Evolutionary conservation across 2,113 vertebrate species (phyloP).

Genomic region (Empidonax traillii): DNA sequence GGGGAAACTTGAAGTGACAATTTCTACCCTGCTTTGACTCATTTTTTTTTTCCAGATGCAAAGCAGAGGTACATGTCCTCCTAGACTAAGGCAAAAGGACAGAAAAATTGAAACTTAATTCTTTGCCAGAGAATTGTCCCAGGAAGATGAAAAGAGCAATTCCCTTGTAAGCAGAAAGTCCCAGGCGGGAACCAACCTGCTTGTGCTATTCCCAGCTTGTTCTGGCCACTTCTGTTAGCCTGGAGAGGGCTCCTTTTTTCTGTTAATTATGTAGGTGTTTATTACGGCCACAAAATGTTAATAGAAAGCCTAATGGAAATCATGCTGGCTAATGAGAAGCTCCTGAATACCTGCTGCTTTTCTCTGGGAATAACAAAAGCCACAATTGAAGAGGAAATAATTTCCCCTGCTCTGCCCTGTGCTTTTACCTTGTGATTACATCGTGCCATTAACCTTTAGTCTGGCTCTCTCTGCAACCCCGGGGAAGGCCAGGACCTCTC

Average conservation of each 20-base stretch:
- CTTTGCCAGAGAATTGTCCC: not conserved
- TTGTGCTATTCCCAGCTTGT: not conserved
- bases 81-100: not conserved
- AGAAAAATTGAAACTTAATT: not conserved
- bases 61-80: not conserved
- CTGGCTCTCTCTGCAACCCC: not conserved
- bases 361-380: slow-evolving; percentile 7
- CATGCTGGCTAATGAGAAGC: slow-evolving; percentile 51
- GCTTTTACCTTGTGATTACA: slow-evolving; percentile 6
- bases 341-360: slow-evolving; percentile 34
- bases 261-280: slow-evolving; percentile 55
- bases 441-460: slow-evolving; percentile 28
- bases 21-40: not conserved
- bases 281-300: slow-evolving; percentile 47
- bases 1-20: not conserved
- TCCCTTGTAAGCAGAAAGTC: not conserved
- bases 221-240: not conserved
- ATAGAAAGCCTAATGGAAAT: slow-evolving; percentile 52
- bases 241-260: not conserved
- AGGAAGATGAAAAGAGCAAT: not conserved
- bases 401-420: not conserved
- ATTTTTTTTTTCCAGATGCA: not conserved
- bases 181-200: not conserved
- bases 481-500: slow-evolving; percentile 11
- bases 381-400: slow-evolving; percentile 14